A percentile compares a stretch with the other conserved stretches of the same genome.
phyloP scores from a whole-genome alignment of 2,888 invertebrate genomes.

The Hartigia nigra region DNA sequence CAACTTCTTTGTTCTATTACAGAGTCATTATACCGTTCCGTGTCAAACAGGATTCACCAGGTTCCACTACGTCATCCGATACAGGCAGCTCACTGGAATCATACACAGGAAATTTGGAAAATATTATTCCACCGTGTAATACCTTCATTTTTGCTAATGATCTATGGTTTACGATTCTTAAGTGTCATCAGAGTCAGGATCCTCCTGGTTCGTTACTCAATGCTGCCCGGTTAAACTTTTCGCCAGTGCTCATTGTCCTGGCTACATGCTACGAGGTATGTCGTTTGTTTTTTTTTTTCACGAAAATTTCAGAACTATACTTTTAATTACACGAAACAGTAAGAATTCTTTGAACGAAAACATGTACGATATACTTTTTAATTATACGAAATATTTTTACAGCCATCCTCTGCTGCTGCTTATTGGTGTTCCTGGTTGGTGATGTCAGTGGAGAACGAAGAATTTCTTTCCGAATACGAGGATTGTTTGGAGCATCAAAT shows the following conservation, averaged over 20 bases:
- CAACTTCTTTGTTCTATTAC: background rate
- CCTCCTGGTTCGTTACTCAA: constrained; percentile 74
- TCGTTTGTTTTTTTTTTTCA: background rate
- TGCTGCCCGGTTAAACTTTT: constrained; percentile 70
- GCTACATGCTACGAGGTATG: constrained; percentile 78
- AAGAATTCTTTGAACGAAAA: background rate
- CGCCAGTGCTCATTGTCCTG: constrained; percentile 74
- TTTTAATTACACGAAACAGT: background rate
- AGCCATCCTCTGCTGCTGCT: constrained; percentile 55
- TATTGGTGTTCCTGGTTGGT: constrained; percentile 59
- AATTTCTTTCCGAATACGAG: constrained; percentile 42
- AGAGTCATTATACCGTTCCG: background rate
- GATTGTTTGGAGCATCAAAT: constrained; percentile 51
- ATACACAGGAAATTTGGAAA: constrained; percentile 55
- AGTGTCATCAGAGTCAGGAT: constrained; percentile 77
- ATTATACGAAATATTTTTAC: constrained; percentile 15
- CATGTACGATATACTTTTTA: background rate
- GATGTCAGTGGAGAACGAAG: constrained; percentile 44
- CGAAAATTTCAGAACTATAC: background rate
- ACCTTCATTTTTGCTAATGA: constrained; percentile 68
- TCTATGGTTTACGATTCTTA: constrained; percentile 73
- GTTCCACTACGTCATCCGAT: constrained; percentile 26
- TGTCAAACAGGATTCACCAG: background rate
- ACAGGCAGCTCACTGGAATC: constrained; percentile 18
- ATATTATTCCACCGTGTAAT: constrained; percentile 58